Evolutionary conservation across 2,113 vertebrate species (phyloP), one percentile per base, ranked within the genome.

Genomic region (Rhegmatorhina hoffmannsi): DNA sequence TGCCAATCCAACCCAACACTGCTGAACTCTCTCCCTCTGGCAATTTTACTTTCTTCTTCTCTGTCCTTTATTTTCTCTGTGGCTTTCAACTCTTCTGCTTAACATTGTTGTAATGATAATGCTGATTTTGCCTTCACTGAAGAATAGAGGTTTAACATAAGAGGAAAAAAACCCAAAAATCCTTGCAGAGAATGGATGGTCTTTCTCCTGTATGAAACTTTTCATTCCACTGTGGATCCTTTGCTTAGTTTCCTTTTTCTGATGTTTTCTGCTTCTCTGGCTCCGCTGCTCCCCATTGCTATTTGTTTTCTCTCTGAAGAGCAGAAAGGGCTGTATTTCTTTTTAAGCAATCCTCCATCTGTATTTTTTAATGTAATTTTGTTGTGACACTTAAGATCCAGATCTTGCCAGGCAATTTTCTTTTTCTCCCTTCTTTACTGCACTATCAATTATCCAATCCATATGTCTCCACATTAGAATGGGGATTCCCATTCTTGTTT

Each of bases 181-280:
- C 81, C 83, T 87, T 88, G 94, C 58, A 74, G 78, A 89, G 64
- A 52, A 83, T 78, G 96, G 89, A 92, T 10, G 75, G 83, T 96
- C 96, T 95, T 98, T 96, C 94, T 96, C 95, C 96, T 93, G 94
- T 53, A 87, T 83, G 82, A 98, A 98, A 98, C 97, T 98, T 98
- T 98, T 97, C 97, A 95, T 97, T 97, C 92, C 97, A 94, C 93
- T 89, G 92, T 96, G 94, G 85, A 96, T 98, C 86, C 68, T 97
- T 80, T 93, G 49, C 83, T 58, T 82, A 96, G 94, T 96, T 96
- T 91, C 80, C 82, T 88, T 91, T 96, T 90, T 68, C 86, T 81
- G 93, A 97, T 80, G 84, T 94, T 93, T 92, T 97, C 96, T 97
- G 83, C 87, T 84, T 96, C 79, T 79, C 87, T 92, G 95, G 92